Base-by-base conservation (phyloP, 2,797 vertebrate genomes). In the Vultur gryphus region DNA sequence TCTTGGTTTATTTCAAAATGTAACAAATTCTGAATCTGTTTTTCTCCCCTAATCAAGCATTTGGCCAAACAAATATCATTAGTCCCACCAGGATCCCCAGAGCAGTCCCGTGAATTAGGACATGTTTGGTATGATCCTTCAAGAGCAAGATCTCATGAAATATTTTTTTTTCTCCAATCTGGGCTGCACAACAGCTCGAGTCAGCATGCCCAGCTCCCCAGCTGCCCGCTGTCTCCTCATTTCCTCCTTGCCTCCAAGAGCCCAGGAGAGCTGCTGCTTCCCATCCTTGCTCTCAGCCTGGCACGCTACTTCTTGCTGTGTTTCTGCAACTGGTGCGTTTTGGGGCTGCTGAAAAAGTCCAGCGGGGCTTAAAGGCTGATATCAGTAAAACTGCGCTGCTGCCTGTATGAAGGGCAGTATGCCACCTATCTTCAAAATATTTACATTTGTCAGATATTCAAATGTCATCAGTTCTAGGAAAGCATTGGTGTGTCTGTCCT, bases 221-320 rank as follows among this genome's bases (percentile, higher is more conserved):
- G 0, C 10, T 39, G 16, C 35, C 31, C 11, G 9, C 14, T 13
- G 14, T 19, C 52, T 55, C 61, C 28, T 49, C 4, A 0, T 37
- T 69, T 64, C 13, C 16, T 65, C 39, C 59, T 16, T 84, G 35
- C 20, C 54, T 82, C 37, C n/a, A 83, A 52, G 43, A 19, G 3
- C 8, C 19, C 33, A 43, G 28, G 11, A 59, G 25, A 1, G 1
- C 17, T 67, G 24, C 46, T 62, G 18, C n/a, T 83, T 39, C 37
- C 20, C 10, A 43, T 62, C n/a, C 37, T 90, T 44, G 11, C 26
- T 66, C 29, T 88, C 76, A 61, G 58, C 15, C 16, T 26, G 33
- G 20, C 0, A 0, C 1, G 2, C 21, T 62, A 25, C 51, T 62
- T 71, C 54, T 57, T 59, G 24, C 44, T 52, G 16, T 35, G 41